Evolutionary conservation across 2,797 vertebrate species (phyloP), one percentile per base, ranked within the genome.

Genomic region (Eulemur mongoz): DNA sequence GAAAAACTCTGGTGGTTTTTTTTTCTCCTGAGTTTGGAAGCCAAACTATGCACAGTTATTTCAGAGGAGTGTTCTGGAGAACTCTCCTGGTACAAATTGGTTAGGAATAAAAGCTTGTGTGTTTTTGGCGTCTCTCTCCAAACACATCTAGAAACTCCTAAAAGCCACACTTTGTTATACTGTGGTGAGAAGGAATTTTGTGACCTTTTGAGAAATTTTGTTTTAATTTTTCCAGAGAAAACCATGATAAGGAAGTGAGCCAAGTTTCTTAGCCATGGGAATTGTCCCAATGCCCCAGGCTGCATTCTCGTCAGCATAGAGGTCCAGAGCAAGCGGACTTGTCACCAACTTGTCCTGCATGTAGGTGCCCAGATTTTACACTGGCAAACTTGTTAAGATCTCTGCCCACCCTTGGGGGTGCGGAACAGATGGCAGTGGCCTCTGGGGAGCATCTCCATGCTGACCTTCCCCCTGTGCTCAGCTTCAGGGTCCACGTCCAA

Each of bases 181-280:
- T 85, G 40, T 75, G 70, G 83, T 84, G 23, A 89, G 63, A 95
- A 32, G 75, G 57, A 78, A 90, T 96, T 97, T 97, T 95, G 38
- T 91, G 93, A 96, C 67, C 82, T 97, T 97, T 91, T 52, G 57
- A 94, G 65, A 88, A 82, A 70, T 52, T 91, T 40, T 61, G 48
- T 79, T 83, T 79, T 80, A 94, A 14, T 88, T 96, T 96, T 95
- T 89, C 30, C 61, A 72, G 65, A 96, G 89, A 96, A 94, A 65
- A 91, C 43, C 30, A 23, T 0, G 8, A 73, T 82, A 90, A 89
- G 91, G 76, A 95, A 95, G 76, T 78, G 54, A 89, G 73, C 23
- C 67, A 91, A 13, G 59, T 75, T 69, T 79, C 91, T 95, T 52
- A 84, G 78, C 65, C 27, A 8, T 5, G 20, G 52, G 38, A 35